A percentile compares a stretch with the other conserved stretches of the same genome.
These are phyloP conservation scores for Macrophya annulata DNA, from an alignment of 2,888 invertebrate genomes.

Conservation along the genomic window DNA sequence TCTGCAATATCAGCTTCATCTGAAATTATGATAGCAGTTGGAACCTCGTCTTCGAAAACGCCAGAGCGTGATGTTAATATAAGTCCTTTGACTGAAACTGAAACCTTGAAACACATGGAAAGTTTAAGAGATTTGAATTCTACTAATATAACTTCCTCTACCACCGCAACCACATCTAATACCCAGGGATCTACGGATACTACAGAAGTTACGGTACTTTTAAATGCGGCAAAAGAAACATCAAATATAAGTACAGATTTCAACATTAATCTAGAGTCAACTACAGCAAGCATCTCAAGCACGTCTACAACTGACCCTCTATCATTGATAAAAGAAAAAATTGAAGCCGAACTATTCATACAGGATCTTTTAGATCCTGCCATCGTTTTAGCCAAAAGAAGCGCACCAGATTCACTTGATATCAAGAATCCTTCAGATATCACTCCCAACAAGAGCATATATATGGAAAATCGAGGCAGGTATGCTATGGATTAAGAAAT, in stretches of 20 bases:
- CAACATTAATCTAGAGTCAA: neutral
- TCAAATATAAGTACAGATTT: neutral
- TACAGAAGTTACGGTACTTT: neutral
- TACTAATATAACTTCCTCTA: neutral
- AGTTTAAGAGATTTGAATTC: neutral
- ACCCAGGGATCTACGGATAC: neutral
- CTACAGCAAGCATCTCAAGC: neutral
- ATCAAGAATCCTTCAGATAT: neutral
- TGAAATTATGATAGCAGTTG: neutral
- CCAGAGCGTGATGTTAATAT: neutral
- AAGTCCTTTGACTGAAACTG: neutral
- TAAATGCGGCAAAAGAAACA: neutral
- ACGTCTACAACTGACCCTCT: slow-evolving; percentile 1
- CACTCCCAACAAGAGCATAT: neutral
- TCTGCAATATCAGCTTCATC: neutral
- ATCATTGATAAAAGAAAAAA: neutral
- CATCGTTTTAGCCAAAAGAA: slow-evolving; percentile 52
- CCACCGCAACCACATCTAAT: slow-evolving; percentile 13
- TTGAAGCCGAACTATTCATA: slow-evolving; percentile 11
- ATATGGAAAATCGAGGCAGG: slow-evolving; percentile 1
- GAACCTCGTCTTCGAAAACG: neutral
- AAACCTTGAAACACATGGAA: neutral
- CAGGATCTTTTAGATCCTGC: slow-evolving; percentile 49
- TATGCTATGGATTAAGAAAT: slow-evolving; percentile 3
- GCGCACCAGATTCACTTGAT: slow-evolving; percentile 4